Conservation (phyloP, 92 coral and sea anemone species). For the Epizoanthus illoricatus region DNA sequence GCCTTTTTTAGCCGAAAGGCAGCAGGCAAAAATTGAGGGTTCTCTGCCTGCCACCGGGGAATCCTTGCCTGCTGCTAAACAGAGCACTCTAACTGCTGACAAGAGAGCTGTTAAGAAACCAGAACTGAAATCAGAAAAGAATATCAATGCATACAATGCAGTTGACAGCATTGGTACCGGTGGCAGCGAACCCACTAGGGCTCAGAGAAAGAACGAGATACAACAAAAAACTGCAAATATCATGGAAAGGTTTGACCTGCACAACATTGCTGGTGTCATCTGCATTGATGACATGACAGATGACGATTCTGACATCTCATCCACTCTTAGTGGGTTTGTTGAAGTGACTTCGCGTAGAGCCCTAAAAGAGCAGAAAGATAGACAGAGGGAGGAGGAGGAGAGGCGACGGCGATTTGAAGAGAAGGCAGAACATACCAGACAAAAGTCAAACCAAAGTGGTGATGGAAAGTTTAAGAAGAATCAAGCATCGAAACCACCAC, state of each 20-base stretch:
- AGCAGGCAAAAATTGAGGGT: slow-evolving; percentile 99
- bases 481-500: slow-evolving; percentile 84
- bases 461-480: slow-evolving; percentile 63
- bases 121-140: slow-evolving; percentile 55
- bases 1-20: slow-evolving; percentile 99
- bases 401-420: slow-evolving; percentile 76
- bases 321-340: slow-evolving; percentile 96
- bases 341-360: slow-evolving; percentile 95
- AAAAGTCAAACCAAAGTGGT: slow-evolving; percentile 56
- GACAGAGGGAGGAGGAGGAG: slow-evolving; percentile 96
- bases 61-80: slow-evolving; percentile 99
- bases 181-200: slow-evolving; percentile 58
- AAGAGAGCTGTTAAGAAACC: slow-evolving; percentile 73
- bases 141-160: slow-evolving; percentile 53
- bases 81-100: slow-evolving; percentile 56
- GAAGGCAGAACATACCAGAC: slow-evolving; percentile 58
- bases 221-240: slow-evolving; percentile 69
- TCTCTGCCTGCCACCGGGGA: slow-evolving; percentile 85
- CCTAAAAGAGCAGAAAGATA: slow-evolving; percentile 90
- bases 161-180: slow-evolving; percentile 66
- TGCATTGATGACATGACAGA: slow-evolving; percentile 95
- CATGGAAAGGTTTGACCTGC: slow-evolving; percentile 76
- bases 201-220: slow-evolving; percentile 66
- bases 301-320: slow-evolving; percentile 90
- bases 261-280: slow-evolving; percentile 93